Evolutionary conservation across 2,888 invertebrate species (phyloP).

Genomic region (Dryadula phaetusa): DNA sequence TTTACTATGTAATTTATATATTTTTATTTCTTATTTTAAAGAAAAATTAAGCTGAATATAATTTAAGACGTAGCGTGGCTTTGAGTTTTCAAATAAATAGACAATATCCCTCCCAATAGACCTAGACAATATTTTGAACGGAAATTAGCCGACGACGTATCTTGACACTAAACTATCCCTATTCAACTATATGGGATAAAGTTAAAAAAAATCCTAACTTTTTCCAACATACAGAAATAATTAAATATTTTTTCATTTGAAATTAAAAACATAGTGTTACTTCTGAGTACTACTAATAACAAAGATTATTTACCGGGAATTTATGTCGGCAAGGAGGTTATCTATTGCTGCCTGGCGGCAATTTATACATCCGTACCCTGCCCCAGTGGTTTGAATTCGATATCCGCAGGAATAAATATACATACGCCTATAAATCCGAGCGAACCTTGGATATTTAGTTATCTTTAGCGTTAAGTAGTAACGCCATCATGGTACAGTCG

Average conservation of each 20-base stretch:
- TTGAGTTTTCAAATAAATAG: too few relatives aligned
- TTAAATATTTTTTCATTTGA: not conserved
- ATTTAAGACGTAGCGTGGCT: too few relatives aligned
- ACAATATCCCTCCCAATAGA: too few relatives aligned
- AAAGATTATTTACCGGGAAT: conserved; percentile 54
- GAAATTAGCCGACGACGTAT: too few relatives aligned
- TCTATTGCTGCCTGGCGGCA: conserved; percentile 49
- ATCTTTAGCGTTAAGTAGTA: not conserved
- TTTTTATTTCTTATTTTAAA: too few relatives aligned
- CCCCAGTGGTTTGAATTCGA: conserved; percentile 47
- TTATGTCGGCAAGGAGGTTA: conserved; percentile 51
- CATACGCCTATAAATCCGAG: conserved; percentile 36
- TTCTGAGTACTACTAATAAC: conserved; percentile 38
- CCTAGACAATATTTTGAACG: too few relatives aligned
- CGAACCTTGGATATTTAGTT: conserved; percentile 8
- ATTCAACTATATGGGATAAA: too few relatives aligned
- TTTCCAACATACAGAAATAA: not conserved
- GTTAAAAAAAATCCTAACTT: too few relatives aligned
- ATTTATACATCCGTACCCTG: conserved; percentile 53
- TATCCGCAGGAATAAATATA: conserved; percentile 44
- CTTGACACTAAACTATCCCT: too few relatives aligned
- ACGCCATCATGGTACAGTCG: not conserved
- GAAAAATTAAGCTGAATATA: too few relatives aligned
- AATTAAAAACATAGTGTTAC: conserved; percentile 10
- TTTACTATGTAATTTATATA: too few relatives aligned